Evolutionary conservation across 2,113 vertebrate genomes (phyloP), one percentile per base, ranked within the genome.

Genomic region (Lathamus discolor): DNA sequence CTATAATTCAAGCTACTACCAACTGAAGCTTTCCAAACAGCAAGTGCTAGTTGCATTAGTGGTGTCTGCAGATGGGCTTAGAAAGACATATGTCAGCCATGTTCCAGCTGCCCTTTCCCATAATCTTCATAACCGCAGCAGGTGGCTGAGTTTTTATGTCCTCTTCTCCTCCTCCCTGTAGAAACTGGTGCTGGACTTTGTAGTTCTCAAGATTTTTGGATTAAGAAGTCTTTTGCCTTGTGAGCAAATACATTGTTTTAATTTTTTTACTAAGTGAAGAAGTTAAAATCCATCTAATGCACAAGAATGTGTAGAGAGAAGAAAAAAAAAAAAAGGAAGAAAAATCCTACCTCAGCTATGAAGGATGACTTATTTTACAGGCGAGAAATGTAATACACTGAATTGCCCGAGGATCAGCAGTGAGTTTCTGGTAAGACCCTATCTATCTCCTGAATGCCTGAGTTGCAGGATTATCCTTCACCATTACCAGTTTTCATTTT

Each of bases 331-430:
- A 57, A 52, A 41, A 49, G 9, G 6, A 67, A 54, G 17, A 33
- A 29, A 92, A 78, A 77, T 66, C 41, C 64, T 76, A 44, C 37
- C 24, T 69, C 66, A 87, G 57, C 68, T 86, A 19, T 51, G 29
- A 57, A 61, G 61, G 51, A 74, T 6, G 13, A 88, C n/a, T 90
- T 93, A 81, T 28, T 74, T 74, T 72, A 64, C 73, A 88, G 82
- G 43, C 35, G 66, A 80, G 64, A 88, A 83, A 81, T 67, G 54
- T 70, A 77, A 80, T 17, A 49, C 72, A 93, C 86, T 64, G 51
- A 35, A 24, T 94, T 93, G 92, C 85, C 79, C 62, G 88, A 75
- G 90, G 76, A 83, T 78, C 70, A 96, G 17, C 37, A 86, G 51
- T 35, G 54, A 35, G 39, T 64, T 66, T 78, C 74, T 91, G 69